These are phyloP conservation scores for Corvus cornix DNA, from an alignment of 2,113 vertebrate genomes.

Conservation along the genomic window DNA sequence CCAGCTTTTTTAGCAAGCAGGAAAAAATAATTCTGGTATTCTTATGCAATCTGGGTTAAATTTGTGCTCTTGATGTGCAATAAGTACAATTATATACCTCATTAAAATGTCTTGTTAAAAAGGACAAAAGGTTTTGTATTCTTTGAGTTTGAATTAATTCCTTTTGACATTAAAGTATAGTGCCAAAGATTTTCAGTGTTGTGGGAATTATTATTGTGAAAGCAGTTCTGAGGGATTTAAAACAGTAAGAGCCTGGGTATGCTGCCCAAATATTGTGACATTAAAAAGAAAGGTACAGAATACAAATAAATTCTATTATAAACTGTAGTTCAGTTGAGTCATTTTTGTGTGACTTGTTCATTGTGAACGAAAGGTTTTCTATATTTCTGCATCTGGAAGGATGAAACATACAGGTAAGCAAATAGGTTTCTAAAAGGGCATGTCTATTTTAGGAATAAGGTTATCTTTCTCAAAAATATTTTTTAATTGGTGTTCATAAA, in stretches of 20 bases:
- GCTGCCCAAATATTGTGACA: not conserved
- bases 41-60: constrained; percentile 11
- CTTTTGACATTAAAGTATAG: not conserved
- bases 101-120: not conserved
- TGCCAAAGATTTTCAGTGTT: not conserved
- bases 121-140: not conserved
- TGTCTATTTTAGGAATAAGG: not conserved
- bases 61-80: not conserved
- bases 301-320: not conserved
- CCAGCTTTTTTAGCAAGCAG: not conserved
- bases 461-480: not conserved
- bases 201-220: constrained; percentile 6
- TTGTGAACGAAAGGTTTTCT: not conserved
- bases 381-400: not conserved
- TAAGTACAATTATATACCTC: not conserved
- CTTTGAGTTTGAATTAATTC: not conserved
- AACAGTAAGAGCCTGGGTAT: not conserved
- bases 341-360: not conserved
- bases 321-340: not conserved
- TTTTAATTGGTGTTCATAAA: not conserved
- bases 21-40: not conserved
- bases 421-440: not conserved
- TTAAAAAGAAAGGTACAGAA: not conserved
- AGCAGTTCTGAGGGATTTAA: constrained; percentile 7
- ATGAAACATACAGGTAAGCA: not conserved